Conservation (phyloP, 2,888 invertebrate species). For the Orthosia incerta region DNA sequence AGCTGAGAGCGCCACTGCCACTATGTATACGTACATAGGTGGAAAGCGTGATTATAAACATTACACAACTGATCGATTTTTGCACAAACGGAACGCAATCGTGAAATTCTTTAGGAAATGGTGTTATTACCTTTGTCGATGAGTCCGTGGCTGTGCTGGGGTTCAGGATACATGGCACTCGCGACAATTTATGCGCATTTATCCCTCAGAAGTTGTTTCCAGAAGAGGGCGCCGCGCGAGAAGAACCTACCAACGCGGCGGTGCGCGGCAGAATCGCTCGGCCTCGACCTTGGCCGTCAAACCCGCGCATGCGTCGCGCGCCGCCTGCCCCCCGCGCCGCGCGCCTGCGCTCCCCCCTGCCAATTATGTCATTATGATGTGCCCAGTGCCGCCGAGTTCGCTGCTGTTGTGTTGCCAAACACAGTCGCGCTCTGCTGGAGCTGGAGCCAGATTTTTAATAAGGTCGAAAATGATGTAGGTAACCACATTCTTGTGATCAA, state of each 20-base stretch:
- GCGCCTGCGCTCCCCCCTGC: constrained; percentile 75
- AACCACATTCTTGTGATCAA: constrained; percentile 49
- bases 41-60: constrained; percentile 80
- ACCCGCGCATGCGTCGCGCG: constrained; percentile 89
- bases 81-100: constrained; percentile 46
- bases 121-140: constrained; percentile 74
- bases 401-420: constrained; percentile 86
- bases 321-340: constrained; percentile 66
- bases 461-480: constrained; percentile 60
- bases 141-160: constrained; percentile 49
- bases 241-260: constrained; percentile 87
- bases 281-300: constrained; percentile 91
- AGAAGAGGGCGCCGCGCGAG: constrained; percentile 82
- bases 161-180: constrained; percentile 75
- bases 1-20: constrained; percentile 52
- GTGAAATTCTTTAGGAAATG: constrained; percentile 48
- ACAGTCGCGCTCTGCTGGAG: constrained; percentile 83
- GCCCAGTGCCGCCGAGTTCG: constrained; percentile 72
- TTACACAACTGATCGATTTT: constrained; percentile 76
- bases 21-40: constrained; percentile 59
- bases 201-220: constrained; percentile 79
- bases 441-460: constrained; percentile 75
- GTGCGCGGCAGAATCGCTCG: constrained; percentile 89
- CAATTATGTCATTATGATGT: constrained; percentile 90
- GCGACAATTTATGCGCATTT: constrained; percentile 83